Evolutionary conservation across 1,140 invertebrate species (phyloP).

Genomic region (Lordiphosa stackelbergi): DNA sequence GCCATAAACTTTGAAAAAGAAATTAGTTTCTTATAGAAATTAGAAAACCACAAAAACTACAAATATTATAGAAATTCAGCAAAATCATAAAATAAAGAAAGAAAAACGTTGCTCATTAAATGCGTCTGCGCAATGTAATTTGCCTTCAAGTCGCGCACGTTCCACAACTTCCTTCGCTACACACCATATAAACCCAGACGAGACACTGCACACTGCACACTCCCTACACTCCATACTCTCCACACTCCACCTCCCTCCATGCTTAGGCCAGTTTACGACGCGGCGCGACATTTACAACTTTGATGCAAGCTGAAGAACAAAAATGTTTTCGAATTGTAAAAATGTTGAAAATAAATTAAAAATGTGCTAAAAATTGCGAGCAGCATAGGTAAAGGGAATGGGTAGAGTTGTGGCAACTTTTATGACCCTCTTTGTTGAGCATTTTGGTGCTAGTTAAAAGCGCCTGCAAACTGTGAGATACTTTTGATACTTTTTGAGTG

Average conservation of each 20-base stretch:
- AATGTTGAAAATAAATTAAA: constrained; percentile 73
- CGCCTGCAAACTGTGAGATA: constrained; percentile 16
- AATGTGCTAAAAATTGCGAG: constrained; percentile 62
- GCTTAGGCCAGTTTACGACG: constrained; percentile 49
- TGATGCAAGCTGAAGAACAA: constrained; percentile 50
- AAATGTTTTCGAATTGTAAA: constrained; percentile 63
- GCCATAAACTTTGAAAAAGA: constrained; percentile 7
- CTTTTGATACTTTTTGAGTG: too few species aligned
- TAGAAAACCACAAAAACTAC: constrained; percentile 29
- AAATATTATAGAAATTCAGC: constrained; percentile 38
- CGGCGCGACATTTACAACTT: constrained; percentile 74
- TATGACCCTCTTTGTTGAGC: constrained; percentile 36
- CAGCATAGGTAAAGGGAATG: constrained; percentile 12
- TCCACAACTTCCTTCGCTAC: constrained; percentile 47
- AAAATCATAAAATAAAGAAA: constrained; percentile 8
- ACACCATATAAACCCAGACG: constrained; percentile 42
- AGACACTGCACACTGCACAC: constrained; percentile 6
- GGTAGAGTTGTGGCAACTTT: constrained; percentile 30
- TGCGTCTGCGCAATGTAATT: constrained; percentile 72
- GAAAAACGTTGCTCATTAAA: constrained; percentile 56
- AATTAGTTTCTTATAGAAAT: constrained; percentile 9
- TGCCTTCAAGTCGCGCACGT: constrained; percentile 70
- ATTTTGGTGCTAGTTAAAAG: constrained; percentile 57
- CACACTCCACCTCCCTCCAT: constrained; percentile 6
- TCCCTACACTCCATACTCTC: not conserved